phyloP scores from a whole-genome alignment of 2,888 invertebrate genomes.

The Strigamia transsilvanica region DNA sequence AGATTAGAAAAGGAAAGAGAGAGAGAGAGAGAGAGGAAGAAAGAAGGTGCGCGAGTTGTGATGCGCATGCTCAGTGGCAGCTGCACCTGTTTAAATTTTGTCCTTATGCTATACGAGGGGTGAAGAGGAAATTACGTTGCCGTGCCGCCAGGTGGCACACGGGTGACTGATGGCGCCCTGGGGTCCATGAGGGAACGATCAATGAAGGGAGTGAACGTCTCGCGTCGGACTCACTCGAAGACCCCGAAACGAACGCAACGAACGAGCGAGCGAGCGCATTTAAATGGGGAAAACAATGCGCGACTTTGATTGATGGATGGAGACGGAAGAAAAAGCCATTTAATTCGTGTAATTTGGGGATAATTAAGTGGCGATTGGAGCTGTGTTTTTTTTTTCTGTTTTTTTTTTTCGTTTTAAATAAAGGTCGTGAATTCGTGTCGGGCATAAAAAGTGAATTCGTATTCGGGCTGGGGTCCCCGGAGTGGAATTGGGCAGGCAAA shows the following conservation, averaged over 20 bases:
- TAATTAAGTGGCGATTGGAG: neutral
- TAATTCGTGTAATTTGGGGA: neutral
- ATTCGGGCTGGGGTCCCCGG: neutral
- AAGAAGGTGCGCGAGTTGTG: neutral
- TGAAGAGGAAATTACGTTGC: constrained; percentile 42
- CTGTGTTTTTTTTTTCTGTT: too few species aligned
- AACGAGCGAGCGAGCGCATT: neutral
- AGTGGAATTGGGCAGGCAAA: constrained; percentile 2
- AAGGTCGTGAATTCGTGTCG: too few species aligned
- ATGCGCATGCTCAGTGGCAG: constrained; percentile 33
- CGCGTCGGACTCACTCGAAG: neutral
- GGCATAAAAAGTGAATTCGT: neutral
- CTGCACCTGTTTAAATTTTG: constrained; percentile 39
- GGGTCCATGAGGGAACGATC: constrained; percentile 41
- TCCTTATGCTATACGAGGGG: neutral
- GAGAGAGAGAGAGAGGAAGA: neutral
- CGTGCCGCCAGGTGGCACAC: constrained; percentile 37
- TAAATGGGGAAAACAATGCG: neutral
- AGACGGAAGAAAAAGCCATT: neutral
- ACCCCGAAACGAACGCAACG: neutral
- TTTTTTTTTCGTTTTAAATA: too few species aligned
- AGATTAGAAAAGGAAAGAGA: constrained; percentile 28
- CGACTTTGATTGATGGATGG: neutral
- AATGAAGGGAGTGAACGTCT: constrained; percentile 23
- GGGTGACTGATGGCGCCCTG: constrained; percentile 40